Evolutionary conservation across 2,113 vertebrate genomes (phyloP).

Genomic region (Sterna hirundo): DNA sequence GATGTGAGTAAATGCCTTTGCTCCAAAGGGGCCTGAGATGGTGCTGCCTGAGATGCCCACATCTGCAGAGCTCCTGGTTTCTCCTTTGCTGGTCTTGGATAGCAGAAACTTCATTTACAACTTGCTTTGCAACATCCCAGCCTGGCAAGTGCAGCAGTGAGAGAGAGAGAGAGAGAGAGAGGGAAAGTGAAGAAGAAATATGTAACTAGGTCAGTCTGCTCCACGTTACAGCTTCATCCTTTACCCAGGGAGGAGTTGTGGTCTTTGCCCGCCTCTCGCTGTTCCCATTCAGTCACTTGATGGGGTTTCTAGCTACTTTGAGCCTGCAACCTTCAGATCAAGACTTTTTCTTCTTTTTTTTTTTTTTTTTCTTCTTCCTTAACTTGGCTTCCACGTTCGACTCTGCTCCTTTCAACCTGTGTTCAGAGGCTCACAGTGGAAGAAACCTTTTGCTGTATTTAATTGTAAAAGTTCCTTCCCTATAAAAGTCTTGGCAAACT

Average conservation of each 20-base stretch:
- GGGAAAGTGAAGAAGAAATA: background rate
- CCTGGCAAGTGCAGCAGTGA: background rate
- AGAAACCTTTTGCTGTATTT: conserved; percentile 58
- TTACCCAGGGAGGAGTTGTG: conserved; percentile 43
- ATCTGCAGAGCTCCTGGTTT: background rate
- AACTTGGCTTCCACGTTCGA: conserved; percentile 27
- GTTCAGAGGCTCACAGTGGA: conserved; percentile 58
- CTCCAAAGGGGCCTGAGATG: background rate
- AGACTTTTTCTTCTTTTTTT: background rate
- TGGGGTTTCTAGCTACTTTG: conserved; percentile 61
- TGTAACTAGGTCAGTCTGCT: conserved; percentile 64
- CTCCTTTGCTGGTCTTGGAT: background rate
- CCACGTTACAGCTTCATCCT: conserved; percentile 39
- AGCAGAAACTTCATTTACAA: conserved; percentile 35
- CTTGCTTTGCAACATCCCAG: conserved; percentile 9
- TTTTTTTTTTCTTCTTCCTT: background rate
- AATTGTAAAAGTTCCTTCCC: conserved; percentile 66
- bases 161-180: background rate
- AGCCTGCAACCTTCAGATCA: conserved; percentile 58
- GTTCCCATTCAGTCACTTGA: conserved; percentile 65
- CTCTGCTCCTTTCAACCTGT: conserved; percentile 53
- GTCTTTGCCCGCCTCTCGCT: conserved; percentile 43
- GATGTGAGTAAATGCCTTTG: background rate
- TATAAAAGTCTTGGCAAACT: conserved; percentile 63
- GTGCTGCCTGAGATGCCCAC: background rate